Percentiles rank a stretch among this genome's conserved stretches.
phyloP scores from a whole-genome alignment of 2,888 invertebrate species.

The Yponomeuta plumbellus region DNA sequence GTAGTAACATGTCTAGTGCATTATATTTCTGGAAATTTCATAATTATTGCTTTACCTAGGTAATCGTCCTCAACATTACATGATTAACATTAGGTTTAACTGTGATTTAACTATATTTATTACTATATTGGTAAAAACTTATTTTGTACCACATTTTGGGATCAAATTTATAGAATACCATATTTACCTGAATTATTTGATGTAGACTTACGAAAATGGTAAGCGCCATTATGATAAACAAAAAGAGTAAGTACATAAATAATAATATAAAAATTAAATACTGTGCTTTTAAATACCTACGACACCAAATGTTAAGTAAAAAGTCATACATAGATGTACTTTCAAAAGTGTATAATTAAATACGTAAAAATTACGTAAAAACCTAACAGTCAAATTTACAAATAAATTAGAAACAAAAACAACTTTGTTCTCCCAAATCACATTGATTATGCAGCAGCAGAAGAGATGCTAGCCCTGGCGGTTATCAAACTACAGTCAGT shows the following conservation, averaged over 20 bases:
- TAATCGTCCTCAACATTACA: background rate
- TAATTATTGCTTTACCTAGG: background rate
- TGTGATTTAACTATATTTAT: conserved; percentile 22
- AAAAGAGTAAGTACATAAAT: no score
- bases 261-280: background rate
- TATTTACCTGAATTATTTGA: conserved; percentile 18
- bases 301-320: background rate
- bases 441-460: conserved; percentile 48
- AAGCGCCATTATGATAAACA: no score
- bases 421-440: conserved; percentile 71
- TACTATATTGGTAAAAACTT: background rate
- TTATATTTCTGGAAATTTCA: background rate
- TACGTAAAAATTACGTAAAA: conserved; percentile 30
- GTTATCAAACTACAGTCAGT: background rate
- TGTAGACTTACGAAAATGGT: no score
- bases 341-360: conserved; percentile 7
- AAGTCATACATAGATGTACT: background rate
- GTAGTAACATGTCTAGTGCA: conserved; percentile 2
- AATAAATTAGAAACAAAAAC: conserved; percentile 76
- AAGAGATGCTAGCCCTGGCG: conserved; percentile 24
- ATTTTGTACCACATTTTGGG: conserved; percentile 53
- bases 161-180: conserved; percentile 43
- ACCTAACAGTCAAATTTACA: conserved; percentile 66
- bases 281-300: background rate
- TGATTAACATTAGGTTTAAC: background rate